phyloP scores from a whole-genome alignment of 2,113 vertebrate species.

The Vulpes ferrilata region DNA sequence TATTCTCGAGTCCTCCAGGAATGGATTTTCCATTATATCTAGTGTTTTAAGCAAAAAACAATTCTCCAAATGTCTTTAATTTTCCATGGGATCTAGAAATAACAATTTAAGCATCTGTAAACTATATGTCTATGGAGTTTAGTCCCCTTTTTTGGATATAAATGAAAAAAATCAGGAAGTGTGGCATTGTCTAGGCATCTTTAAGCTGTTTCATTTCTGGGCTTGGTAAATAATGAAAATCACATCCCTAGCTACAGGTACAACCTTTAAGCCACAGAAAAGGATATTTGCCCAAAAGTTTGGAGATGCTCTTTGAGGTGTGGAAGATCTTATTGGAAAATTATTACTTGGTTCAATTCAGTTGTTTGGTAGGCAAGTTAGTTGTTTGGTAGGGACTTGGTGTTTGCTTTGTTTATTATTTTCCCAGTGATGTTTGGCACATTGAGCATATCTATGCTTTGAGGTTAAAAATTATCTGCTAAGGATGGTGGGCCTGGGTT shows the following conservation, averaged over 20 bases:
- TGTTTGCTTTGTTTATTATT: not conserved
- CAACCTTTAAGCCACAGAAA: slow-evolving; percentile 4
- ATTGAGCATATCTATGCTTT: not conserved
- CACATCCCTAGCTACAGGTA: not conserved
- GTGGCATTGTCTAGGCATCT: not conserved
- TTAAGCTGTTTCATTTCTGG: not conserved
- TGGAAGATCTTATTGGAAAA: not conserved
- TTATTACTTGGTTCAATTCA: not conserved
- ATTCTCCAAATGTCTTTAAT: slow-evolving; percentile 29
- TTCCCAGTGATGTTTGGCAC: not conserved
- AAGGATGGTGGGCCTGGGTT: not conserved
- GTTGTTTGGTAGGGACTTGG: not conserved
- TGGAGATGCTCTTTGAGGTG: not conserved
- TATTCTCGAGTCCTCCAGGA: slow-evolving; percentile 40
- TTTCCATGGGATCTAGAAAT: slow-evolving; percentile 63
- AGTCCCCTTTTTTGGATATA: slow-evolving; percentile 37
- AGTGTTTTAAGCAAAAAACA: not conserved
- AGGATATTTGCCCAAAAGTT: not conserved
- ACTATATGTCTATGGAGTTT: not conserved
- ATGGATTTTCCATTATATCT: slow-evolving; percentile 44
- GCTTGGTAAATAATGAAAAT: not conserved
- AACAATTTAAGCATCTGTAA: slow-evolving; percentile 56
- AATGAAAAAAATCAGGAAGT: not conserved
- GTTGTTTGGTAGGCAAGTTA: not conserved
- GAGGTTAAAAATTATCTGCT: not conserved